phyloP scores from a whole-genome alignment of 2,797 vertebrate genomes.

The Rallus crepitans region DNA sequence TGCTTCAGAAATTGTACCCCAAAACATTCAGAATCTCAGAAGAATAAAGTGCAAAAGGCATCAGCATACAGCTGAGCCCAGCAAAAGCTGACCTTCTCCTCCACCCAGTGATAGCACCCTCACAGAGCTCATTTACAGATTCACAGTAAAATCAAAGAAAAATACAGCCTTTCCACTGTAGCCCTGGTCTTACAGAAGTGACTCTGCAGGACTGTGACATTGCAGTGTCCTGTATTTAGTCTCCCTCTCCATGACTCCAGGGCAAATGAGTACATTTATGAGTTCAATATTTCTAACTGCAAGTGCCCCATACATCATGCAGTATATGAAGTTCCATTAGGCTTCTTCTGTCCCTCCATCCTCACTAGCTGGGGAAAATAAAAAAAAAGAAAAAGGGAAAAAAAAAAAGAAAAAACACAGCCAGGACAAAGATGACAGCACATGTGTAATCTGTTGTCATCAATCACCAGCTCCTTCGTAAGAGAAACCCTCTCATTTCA shows the following conservation, averaged over 20 bases:
- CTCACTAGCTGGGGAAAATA: neutral
- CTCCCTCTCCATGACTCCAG: conserved; percentile 51
- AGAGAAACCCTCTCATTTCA: neutral
- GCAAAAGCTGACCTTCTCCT: neutral
- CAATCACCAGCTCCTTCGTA: neutral
- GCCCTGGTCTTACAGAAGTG: neutral
- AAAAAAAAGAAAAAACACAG: neutral
- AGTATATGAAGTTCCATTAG: conserved; percentile 44
- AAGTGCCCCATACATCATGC: conserved; percentile 40
- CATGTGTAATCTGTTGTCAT: neutral
- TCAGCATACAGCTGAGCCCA: neutral
- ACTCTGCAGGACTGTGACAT: conserved; percentile 62
- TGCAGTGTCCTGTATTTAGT: conserved; percentile 47
- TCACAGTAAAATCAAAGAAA: conserved; percentile 22
- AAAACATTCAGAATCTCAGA: neutral
- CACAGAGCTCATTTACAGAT: neutral
- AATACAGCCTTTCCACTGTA: neutral
- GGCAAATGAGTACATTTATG: conserved; percentile 64
- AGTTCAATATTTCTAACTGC: conserved; percentile 57
- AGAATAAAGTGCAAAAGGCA: neutral
- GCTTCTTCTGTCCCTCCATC: conserved; percentile 28
- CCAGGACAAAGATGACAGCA: neutral
- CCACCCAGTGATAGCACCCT: neutral
- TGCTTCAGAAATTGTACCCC: neutral
- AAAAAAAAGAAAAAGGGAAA: neutral